phyloP scores from a whole-genome alignment of 2,888 invertebrate genomes.

The Cosmorhoe ocellata region DNA sequence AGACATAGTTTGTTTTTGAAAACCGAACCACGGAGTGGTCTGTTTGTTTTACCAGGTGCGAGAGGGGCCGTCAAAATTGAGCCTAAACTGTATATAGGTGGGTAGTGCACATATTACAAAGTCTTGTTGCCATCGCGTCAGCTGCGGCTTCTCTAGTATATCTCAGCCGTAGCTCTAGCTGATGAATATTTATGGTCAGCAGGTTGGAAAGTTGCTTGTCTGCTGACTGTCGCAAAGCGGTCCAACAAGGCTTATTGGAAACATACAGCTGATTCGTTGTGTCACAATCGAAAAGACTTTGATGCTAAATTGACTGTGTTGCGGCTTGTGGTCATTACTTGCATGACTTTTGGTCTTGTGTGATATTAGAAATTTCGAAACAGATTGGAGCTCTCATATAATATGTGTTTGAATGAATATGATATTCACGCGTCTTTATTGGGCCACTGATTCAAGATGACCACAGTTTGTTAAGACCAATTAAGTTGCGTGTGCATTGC shows the following conservation, averaged over 20 bases:
- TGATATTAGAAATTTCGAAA: too few species aligned
- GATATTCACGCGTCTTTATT: too few species aligned
- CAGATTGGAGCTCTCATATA: too few species aligned
- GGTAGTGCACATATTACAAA: constrained; percentile 51
- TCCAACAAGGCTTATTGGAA: constrained; percentile 34
- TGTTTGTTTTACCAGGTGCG: constrained; percentile 66
- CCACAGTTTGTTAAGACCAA: constrained; percentile 1
- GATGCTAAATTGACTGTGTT: constrained; percentile 43
- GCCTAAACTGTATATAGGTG: constrained; percentile 81
- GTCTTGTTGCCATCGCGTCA: constrained; percentile 38
- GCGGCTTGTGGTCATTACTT: too few species aligned
- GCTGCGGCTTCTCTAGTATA: constrained; percentile 43
- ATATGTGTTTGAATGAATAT: too few species aligned
- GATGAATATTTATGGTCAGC: constrained; percentile 74
- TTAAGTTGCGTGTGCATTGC: constrained; percentile 3
- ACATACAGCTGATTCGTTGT: constrained; percentile 67
- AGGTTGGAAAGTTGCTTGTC: constrained; percentile 69
- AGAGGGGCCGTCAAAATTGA: constrained; percentile 79
- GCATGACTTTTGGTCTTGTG: too few species aligned
- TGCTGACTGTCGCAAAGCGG: constrained; percentile 38
- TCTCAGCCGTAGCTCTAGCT: constrained; percentile 40
- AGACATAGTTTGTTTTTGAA: constrained; percentile 65
- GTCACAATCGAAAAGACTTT: constrained; percentile 46
- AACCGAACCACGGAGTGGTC: constrained; percentile 57
- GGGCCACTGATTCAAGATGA: neutral